Percentiles rank a stretch among this genome's conserved stretches.
These are phyloP conservation scores for Caenorhabditis afra DNA, from an alignment of 2,888 invertebrate species.

Conservation along the genomic window DNA sequence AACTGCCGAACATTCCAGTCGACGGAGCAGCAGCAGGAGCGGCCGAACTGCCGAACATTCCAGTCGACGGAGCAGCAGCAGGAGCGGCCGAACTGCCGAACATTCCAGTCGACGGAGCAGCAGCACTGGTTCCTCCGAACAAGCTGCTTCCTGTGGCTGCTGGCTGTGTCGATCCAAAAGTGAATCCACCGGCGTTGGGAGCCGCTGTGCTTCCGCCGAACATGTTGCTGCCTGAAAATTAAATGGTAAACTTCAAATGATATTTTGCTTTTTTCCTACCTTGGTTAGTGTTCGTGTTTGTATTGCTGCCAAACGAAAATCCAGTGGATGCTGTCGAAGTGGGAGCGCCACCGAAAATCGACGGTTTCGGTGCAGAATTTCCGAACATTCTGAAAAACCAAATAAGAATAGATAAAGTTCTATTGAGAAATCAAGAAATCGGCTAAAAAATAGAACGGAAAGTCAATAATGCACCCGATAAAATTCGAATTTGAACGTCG, in stretches of 20 bases:
- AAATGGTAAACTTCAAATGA: neutral
- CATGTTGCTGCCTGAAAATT: slow-evolving; percentile 16
- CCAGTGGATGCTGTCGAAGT: slow-evolving; percentile 39
- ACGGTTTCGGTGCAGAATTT: slow-evolving; percentile 24
- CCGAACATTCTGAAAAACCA: slow-evolving; percentile 48
- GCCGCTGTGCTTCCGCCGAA: slow-evolving; percentile 24
- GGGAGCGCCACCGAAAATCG: slow-evolving; percentile 33
- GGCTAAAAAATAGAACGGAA: too few species aligned
- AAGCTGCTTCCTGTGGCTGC: slow-evolving; percentile 1
- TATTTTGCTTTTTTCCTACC: too few species aligned
- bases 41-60: slow-evolving; percentile 5
- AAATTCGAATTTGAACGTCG: too few species aligned
- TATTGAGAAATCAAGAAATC: too few species aligned
- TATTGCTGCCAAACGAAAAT: slow-evolving; percentile 43
- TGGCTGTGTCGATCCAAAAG: slow-evolving; percentile 8
- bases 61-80: neutral
- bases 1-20: neutral
- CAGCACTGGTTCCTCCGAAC: slow-evolving; percentile 10
- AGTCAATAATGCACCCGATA: too few species aligned
- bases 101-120: neutral
- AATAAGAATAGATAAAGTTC: too few species aligned
- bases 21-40: neutral
- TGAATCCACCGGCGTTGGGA: slow-evolving; percentile 2
- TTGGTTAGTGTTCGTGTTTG: slow-evolving; percentile 10
- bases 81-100: neutral